Evolutionary conservation across 1,140 invertebrate species (phyloP), one percentile per base, ranked within the genome.

Genomic region (Drosophila triauraria): DNA sequence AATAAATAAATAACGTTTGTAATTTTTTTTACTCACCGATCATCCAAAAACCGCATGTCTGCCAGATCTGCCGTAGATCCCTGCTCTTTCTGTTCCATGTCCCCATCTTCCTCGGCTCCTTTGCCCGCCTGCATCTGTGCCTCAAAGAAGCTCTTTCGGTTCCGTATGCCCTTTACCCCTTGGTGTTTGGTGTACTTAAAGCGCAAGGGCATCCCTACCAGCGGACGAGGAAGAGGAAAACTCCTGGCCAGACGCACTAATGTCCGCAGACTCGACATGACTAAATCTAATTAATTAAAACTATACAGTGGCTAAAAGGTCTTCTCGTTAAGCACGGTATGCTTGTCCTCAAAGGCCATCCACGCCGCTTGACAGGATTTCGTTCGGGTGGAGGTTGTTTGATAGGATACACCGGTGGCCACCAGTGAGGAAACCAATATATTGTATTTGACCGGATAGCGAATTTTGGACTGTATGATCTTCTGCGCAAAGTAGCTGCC

Each of bases 281-380:
- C 74, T 75, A 68, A 63, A 48, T 12, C 65, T 79, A 86, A 40
- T 25, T 51, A 59, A 9, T 38, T 20, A 25, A 23, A 72, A 57
- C 47, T 30, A 15, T 1, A 20, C 59, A 50, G 43, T 27, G 23
- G 4, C 48, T 88, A 87, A 67, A 64, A 87, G 3, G 61, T 64
- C 25, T 84, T n/a, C 44, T 93, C 91, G 35, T 92, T 91, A 7
- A 94, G 88, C 46, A 85, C 91, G 6, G 93, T 92, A 63, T 93
- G 93, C 68, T 94, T 94, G 60, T 92, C 92, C 80, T 94, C 94
- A 20, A 84, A 91, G 25, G 93, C 92, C 91, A 94, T 92, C 93
- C 94, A 94, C 23, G 90, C 92, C 27, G 93, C 92, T 80, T 94
- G 94, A 68, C 94, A 94, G 23, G 86, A 79, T 71, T 88, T 91